Base-by-base conservation (phyloP, 2,113 vertebrate genomes). In the Apteryx mantelli region DNA sequence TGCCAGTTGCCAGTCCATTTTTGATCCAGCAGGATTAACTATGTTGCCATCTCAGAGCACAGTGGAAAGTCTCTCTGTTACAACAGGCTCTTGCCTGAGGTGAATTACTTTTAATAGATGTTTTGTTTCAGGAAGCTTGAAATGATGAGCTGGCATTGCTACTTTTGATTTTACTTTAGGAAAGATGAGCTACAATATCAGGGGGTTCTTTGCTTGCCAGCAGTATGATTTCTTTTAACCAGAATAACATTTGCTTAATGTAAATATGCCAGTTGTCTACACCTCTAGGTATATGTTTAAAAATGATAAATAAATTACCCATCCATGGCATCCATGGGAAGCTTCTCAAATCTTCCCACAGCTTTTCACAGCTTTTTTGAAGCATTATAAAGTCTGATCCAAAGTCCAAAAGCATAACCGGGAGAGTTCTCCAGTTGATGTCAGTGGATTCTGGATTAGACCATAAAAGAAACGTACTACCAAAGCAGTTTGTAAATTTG, bases 71-170 rank as follows among this genome's bases (percentile, higher is more conserved):
- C 42, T 73, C 6, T 63, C 36, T 91, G 87, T 88, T 94, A 66
- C 24, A 77, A 86, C 89, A 83, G 2, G 87, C 19, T 89, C 91
- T 95, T 60, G 79, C 94, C 82, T 85, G 75, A 86, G 82, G 75
- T 91, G 63, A 73, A 68, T 96, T 95, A 70, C 78, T 96, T 96
- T 89, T 93, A 93, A 86, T 81, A 92, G 82, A 42, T 71, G 63
- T 64, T 95, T 95, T 86, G 53, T 89, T 95, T 94, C 70, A 88
- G 71, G 84, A 95, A 96, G 69, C 56, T 66, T 81, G 40, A 87
- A 91, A 74, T 0, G 7, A 66, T 93, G 87, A 95, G 48, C 28
- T 95, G 87, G 89, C 79, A 53, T 46, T 77, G 53, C 52, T 66
- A 9, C 58, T 88, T 89, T 75, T 81, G 70, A 77, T 94, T 95